Evolutionary conservation across 2,797 vertebrate species (phyloP).

Genomic region (Poeciliopsis gracilis): DNA sequence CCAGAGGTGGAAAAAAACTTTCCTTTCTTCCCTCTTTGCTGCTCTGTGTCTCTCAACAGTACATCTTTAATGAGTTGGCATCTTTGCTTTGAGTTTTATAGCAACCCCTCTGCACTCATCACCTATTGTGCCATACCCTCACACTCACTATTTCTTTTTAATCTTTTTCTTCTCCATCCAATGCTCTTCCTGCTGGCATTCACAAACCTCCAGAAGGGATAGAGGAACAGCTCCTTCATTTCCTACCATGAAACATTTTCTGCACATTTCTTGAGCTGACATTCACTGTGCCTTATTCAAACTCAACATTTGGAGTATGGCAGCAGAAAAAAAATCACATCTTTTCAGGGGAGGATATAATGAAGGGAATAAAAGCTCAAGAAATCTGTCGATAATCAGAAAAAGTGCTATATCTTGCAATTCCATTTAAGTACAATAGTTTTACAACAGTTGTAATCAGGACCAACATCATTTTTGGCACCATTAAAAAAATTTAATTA

Average conservation of each 20-base stretch:
- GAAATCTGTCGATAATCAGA: conserved; percentile 55
- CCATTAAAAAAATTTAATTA: conserved; percentile 48
- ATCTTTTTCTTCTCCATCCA: conserved; percentile 52
- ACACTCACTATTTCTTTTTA: conserved; percentile 39
- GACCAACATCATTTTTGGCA: conserved; percentile 51
- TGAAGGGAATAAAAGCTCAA: conserved; percentile 56
- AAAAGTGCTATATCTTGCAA: conserved; percentile 65
- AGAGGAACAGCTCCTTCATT: conserved; percentile 44
- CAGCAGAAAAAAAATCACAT: conserved; percentile 26
- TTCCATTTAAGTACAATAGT: conserved; percentile 72
- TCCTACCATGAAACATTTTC: conserved; percentile 48
- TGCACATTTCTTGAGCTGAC: conserved; percentile 46
- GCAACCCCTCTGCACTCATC: conserved; percentile 38
- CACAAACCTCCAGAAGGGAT: conserved; percentile 50
- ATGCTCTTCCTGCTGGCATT: conserved; percentile 58
- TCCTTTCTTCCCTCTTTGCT: conserved; percentile 41
- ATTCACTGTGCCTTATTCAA: conserved; percentile 57
- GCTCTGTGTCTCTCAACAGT: conserved; percentile 49
- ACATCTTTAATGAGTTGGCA: conserved; percentile 73
- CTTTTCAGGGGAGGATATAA: conserved; percentile 54
- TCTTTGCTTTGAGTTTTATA: conserved; percentile 55
- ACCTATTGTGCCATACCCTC: conserved; percentile 47
- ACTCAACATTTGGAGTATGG: conserved; percentile 56
- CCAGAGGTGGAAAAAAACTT: conserved; percentile 37
- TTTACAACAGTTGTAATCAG: conserved; percentile 66